phyloP scores from a whole-genome alignment of 2,888 invertebrate genomes.

The Rambutsinella grinnellia region DNA sequence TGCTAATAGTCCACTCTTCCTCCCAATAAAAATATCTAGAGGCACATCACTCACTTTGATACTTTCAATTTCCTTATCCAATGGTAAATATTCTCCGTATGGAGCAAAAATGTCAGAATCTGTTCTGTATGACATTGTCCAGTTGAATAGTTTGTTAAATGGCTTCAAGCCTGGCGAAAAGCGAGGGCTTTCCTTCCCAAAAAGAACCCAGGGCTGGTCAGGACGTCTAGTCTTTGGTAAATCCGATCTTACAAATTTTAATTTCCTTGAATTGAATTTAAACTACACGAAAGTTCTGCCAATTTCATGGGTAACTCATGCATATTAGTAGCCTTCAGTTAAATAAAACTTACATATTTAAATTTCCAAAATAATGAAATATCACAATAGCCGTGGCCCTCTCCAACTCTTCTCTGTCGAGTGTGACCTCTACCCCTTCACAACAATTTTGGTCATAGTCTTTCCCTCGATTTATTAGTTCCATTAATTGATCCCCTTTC shows the following conservation, averaged over 20 bases:
- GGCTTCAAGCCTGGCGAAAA: background rate
- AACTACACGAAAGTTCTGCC: no score
- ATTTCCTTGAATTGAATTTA: no score
- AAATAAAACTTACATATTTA: background rate
- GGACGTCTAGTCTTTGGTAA: background rate
- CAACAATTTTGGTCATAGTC: background rate
- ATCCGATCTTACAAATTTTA: no score
- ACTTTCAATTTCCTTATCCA: background rate
- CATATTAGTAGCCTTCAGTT: no score
- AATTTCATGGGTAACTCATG: no score
- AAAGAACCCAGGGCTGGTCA: slow-evolving; percentile 3
- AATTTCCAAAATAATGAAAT: background rate
- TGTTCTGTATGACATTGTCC: background rate
- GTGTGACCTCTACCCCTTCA: background rate
- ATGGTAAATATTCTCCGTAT: background rate
- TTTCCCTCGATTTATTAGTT: background rate
- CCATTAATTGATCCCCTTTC: background rate
- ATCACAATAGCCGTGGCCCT: background rate
- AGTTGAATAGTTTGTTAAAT: background rate
- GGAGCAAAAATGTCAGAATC: background rate
- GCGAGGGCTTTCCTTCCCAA: background rate
- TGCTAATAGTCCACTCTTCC: background rate
- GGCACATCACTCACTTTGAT: background rate
- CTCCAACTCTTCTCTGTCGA: background rate
- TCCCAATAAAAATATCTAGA: background rate